These are phyloP conservation scores for Argynnis bischoffii DNA, from an alignment of 2,888 invertebrate genomes.

Conservation along the genomic window DNA sequence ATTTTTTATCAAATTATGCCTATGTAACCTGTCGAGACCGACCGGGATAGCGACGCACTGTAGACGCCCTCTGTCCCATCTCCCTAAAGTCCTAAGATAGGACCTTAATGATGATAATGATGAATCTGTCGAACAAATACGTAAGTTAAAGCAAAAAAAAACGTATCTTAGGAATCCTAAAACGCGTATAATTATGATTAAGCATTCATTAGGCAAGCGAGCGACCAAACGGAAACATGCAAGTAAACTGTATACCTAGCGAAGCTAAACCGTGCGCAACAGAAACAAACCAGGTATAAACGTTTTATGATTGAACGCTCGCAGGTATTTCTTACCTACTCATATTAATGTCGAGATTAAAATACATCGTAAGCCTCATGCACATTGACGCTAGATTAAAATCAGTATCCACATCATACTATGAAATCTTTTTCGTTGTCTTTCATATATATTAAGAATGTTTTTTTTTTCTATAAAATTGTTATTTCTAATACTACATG, in stretches of 20 bases:
- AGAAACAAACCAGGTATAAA: constrained; percentile 80
- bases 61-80: no score
- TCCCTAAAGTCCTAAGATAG: no score
- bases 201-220: constrained; percentile 24
- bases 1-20: no score
- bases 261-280: constrained; percentile 57
- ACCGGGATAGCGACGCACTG: no score
- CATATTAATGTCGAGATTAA: constrained; percentile 75
- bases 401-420: background rate
- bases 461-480: background rate
- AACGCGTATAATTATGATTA: constrained; percentile 25
- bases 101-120: no score
- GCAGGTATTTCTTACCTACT: constrained; percentile 70
- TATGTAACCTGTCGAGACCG: no score
- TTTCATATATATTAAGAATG: background rate
- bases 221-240: constrained; percentile 32
- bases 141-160: background rate
- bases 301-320: constrained; percentile 77
- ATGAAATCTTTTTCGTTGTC: background rate
- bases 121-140: no score
- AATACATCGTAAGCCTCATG: constrained; percentile 61
- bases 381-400: constrained; percentile 38
- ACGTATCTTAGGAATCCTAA: constrained; percentile 8
- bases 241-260: constrained; percentile 31
- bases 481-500: background rate